A percentile compares a stretch with the other conserved stretches of the same genome.
These are phyloP conservation scores for Maniola hyperantus DNA, from an alignment of 2,888 invertebrate genomes.

Conservation along the genomic window DNA sequence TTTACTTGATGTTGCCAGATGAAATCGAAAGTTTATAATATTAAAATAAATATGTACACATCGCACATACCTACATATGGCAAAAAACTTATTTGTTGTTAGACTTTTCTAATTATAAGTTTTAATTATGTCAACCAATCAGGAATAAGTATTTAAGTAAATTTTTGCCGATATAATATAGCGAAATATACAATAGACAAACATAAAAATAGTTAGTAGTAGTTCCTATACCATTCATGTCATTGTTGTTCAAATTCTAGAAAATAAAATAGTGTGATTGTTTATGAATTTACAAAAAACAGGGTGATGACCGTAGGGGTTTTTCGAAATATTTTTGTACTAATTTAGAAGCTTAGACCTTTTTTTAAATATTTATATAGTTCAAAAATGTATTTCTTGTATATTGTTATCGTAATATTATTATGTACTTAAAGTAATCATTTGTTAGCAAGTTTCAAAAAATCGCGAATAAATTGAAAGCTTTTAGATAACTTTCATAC, in stretches of 20 bases:
- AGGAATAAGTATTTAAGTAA: neutral
- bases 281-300: constrained; percentile 23
- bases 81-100: neutral
- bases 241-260: constrained; percentile 11
- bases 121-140: neutral
- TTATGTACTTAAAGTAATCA: constrained; percentile 8
- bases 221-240: constrained; percentile 16
- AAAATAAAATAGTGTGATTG: constrained; percentile 5
- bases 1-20: neutral
- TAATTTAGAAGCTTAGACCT: neutral
- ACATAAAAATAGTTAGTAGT: constrained; percentile 18
- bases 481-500: constrained; percentile 14
- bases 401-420: neutral
- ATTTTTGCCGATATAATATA: constrained; percentile 5
- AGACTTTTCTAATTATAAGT: neutral
- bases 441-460: neutral
- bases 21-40: neutral
- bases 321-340: constrained; percentile 11
- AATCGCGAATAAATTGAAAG: constrained; percentile 1
- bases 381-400: constrained; percentile 5
- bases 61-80: neutral
- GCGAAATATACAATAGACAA: constrained; percentile 23
- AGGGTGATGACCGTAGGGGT: constrained; percentile 8
- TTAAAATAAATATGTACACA: neutral
- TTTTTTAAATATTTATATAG: constrained; percentile 5